A percentile compares a stretch with the other conserved stretches of the same genome.
Evolutionary conservation across 2,797 vertebrate genomes (phyloP).

Genomic region (Platalea minor): DNA sequence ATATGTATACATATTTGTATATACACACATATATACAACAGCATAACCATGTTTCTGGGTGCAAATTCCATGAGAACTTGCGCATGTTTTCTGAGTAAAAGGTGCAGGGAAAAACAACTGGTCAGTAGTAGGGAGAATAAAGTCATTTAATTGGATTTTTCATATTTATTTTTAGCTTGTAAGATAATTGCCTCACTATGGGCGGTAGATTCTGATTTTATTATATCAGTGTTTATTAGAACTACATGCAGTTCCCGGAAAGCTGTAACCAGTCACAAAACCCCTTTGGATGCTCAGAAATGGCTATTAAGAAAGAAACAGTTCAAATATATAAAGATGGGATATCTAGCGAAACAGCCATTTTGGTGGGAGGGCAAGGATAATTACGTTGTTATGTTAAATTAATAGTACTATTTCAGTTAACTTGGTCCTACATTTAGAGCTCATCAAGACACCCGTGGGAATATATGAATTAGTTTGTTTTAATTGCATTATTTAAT

Average conservation of each 20-base stretch:
- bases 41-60: neutral
- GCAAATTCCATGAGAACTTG: neutral
- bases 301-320: neutral
- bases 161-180: conserved; percentile 18
- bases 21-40: neutral
- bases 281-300: neutral
- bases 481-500: conserved; percentile 58
- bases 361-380: neutral
- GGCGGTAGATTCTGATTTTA: conserved; percentile 5
- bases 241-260: neutral
- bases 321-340: neutral
- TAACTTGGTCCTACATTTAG: neutral
- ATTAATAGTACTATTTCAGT: neutral
- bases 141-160: neutral
- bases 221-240: neutral
- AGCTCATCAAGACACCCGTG: neutral
- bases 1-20: too few relatives aligned
- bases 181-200: conserved; percentile 35
- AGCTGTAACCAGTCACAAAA: neutral
- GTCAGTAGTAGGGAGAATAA: neutral
- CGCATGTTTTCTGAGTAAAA: neutral
- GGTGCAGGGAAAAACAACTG: neutral
- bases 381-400: neutral
- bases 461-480: conserved; percentile 4
- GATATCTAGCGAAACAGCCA: neutral